Evolutionary conservation across 1,140 invertebrate species (phyloP).

Genomic region (Caenorhabditis remanei): DNA sequence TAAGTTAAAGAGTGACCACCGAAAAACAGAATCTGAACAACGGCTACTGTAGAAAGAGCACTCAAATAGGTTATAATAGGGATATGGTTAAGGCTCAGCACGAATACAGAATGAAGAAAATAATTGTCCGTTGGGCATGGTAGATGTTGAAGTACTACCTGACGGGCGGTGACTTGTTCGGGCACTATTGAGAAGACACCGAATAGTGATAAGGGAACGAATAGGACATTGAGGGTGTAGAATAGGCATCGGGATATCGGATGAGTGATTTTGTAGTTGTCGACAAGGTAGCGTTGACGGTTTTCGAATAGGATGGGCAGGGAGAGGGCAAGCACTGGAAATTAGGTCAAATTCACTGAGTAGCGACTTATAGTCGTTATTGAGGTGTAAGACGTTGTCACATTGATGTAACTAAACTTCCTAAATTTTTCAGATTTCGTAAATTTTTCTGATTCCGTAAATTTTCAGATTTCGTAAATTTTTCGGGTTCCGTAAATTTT

Average conservation of each 20-base stretch:
- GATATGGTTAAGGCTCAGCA: not conserved
- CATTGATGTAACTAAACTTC: too few species aligned
- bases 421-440: too few species aligned
- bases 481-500: too few species aligned
- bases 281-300: not conserved
- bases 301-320: conserved; percentile 14
- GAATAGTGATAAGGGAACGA: not conserved
- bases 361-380: too few species aligned
- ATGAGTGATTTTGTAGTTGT: conserved; percentile 3
- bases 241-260: not conserved
- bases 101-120: conserved; percentile 21
- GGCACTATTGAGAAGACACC: not conserved
- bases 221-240: conserved; percentile 1
- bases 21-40: conserved; percentile 16
- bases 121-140: conserved; percentile 13
- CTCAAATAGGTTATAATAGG: not conserved
- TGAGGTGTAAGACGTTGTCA: too few species aligned
- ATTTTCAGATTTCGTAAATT: too few species aligned
- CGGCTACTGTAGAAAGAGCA: not conserved
- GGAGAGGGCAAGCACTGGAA: conserved; percentile 20
- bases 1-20: conserved; percentile 9
- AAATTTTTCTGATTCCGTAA: too few species aligned
- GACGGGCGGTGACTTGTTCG: not conserved
- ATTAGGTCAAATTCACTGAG: not conserved
- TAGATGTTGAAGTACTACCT: not conserved